phyloP scores from a whole-genome alignment of 2,797 vertebrate species.

The Dipus sagitta region DNA sequence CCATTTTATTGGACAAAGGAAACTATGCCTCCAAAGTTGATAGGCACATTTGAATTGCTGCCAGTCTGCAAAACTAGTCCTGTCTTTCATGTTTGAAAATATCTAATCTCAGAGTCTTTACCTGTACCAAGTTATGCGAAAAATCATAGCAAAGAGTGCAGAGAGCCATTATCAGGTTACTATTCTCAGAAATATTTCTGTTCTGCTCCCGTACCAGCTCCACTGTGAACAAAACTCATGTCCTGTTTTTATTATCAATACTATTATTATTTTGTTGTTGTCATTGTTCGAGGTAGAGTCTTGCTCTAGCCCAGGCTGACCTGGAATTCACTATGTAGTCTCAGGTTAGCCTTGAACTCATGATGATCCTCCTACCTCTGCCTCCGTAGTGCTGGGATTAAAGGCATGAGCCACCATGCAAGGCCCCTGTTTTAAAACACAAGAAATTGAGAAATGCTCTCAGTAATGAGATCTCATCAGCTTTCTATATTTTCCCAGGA shows the following conservation, averaged over 20 bases:
- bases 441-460: background rate
- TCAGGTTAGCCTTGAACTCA: too few relatives aligned
- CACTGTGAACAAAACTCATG: background rate
- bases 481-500: background rate
- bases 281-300: too few relatives aligned
- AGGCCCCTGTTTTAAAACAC: background rate
- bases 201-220: background rate
- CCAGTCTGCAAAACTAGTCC: background rate
- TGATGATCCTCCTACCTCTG: too few relatives aligned
- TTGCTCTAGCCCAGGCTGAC: too few relatives aligned
- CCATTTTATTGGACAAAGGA: conserved; percentile 14
- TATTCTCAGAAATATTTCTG: background rate
- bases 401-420: too few relatives aligned
- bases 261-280: too few relatives aligned
- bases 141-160: background rate
- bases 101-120: background rate
- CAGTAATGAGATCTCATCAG: background rate
- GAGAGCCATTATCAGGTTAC: background rate
- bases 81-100: conserved; percentile 19
- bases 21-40: background rate
- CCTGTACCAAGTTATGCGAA: background rate
- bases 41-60: conserved; percentile 14
- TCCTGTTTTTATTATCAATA: background rate
- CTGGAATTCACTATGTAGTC: too few relatives aligned
- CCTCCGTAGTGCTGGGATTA: too few relatives aligned